Conservation (phyloP, 2,888 invertebrate genomes). For the Sussaba pulchella region DNA sequence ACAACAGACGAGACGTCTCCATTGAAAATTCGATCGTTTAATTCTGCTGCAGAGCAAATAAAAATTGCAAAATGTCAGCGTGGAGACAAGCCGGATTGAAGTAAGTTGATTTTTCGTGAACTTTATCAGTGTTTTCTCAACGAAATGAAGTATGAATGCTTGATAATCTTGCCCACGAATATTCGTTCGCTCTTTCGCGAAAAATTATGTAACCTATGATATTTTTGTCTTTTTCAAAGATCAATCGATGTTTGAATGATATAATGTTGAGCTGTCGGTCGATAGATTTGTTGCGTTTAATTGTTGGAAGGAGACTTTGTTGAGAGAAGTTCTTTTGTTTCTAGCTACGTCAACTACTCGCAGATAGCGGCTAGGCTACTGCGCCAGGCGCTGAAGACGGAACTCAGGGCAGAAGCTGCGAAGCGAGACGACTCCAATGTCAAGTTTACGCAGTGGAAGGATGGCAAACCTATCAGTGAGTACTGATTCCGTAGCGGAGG, state of each 20-base stretch:
- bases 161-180: slow-evolving; percentile 40
- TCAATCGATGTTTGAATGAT: slow-evolving; percentile 19
- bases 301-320: too few species aligned
- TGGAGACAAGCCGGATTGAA: slow-evolving; percentile 95
- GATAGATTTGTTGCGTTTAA: background rate
- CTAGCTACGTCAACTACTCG: slow-evolving; percentile 98
- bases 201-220: slow-evolving; percentile 67
- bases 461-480: slow-evolving; percentile 95
- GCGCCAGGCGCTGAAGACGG: slow-evolving; percentile 92
- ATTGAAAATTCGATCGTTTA: slow-evolving; percentile 39
- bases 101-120: slow-evolving; percentile 86
- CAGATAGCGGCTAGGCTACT: slow-evolving; percentile 95
- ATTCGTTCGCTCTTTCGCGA: slow-evolving; percentile 14
- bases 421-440: slow-evolving; percentile 92
- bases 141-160: slow-evolving; percentile 26
- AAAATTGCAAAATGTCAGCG: slow-evolving; percentile 88
- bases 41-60: slow-evolving; percentile 26
- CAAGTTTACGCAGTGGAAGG: slow-evolving; percentile 94
- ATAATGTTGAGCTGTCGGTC: background rate
- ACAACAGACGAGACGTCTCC: slow-evolving; percentile 38
- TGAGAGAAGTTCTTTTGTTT: too few species aligned
- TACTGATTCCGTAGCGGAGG: slow-evolving; percentile 72
- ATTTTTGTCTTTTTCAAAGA: slow-evolving; percentile 13
- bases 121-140: background rate
- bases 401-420: slow-evolving; percentile 89